Evolutionary conservation across 2,113 vertebrate genomes (phyloP), one percentile per base, ranked within the genome.

Genomic region (Psilopsiagon aymara): DNA sequence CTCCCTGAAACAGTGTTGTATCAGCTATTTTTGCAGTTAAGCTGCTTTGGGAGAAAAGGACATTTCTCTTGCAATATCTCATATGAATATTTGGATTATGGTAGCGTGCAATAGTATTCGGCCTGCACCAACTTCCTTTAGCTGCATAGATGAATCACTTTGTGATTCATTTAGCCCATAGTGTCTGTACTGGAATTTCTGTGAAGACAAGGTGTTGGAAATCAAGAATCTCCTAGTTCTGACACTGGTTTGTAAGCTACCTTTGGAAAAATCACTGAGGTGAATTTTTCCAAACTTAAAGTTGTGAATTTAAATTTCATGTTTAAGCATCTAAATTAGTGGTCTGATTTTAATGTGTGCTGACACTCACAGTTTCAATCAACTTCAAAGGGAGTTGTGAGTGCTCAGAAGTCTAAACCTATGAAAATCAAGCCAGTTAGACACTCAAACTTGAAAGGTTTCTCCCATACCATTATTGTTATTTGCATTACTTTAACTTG

Each of bases 321-420:
- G 88, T 90, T 92, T 96, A 96, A 96, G 68, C 87, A 96, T 86
- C 92, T 94, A 97, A 96, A 96, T 97, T 95, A 95, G 89, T 95
- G 91, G 94, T 92, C 94, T 96, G 92, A 94, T 96, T 97, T 97
- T 94, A 94, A 96, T 97, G 93, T 90, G 82, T 95, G 93, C 92
- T 97, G 94, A 96, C 92, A 96, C 39, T 94, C 87, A 97, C 88
- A 92, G 93, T 93, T 96, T 95, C 92, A 95, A 64, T 92, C 3
- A 19, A 96, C 95, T 93, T 97, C 94, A 96, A 96, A 94, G 90
- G 59, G 33, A 96, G 51, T 80, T 96, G 64, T 81, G 82, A 95
- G 85, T 1, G 13, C 95, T 97, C 96, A 96, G 94, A 97, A 97
- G 96, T 96, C 95, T 90, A 96, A 96, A 96, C 90, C 82, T 96